phyloP scores from a whole-genome alignment of 2,888 invertebrate genomes.

The Poecilus cupreus region DNA sequence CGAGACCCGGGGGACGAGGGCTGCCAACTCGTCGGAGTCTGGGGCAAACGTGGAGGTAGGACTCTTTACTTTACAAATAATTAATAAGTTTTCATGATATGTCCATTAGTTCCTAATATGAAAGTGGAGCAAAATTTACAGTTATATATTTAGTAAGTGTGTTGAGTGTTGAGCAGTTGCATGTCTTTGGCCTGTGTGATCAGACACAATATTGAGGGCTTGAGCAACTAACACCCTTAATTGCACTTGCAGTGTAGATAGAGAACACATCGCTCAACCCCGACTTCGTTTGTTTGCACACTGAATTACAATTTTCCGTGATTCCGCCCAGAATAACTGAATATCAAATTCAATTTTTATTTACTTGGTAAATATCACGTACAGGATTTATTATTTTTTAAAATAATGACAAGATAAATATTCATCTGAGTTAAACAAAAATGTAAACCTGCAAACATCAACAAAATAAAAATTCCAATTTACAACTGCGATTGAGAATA shows the following conservation, averaged over 20 bases:
- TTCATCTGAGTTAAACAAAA: background rate
- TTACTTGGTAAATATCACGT: slow-evolving; percentile 36
- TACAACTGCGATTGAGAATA: background rate
- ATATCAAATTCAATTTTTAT: slow-evolving; percentile 47
- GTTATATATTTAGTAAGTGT: no score
- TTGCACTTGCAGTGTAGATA: background rate
- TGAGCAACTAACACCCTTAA: background rate
- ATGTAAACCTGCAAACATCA: background rate
- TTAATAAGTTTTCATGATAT: no score
- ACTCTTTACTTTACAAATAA: no score
- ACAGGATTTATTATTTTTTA: background rate
- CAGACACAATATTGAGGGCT: background rate
- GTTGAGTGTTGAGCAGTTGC: no score
- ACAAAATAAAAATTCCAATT: background rate
- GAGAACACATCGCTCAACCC: background rate
- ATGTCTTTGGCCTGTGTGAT: background rate
- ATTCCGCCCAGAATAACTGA: slow-evolving; percentile 20
- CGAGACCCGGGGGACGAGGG: slow-evolving; percentile 80
- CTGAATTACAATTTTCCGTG: slow-evolving; percentile 29
- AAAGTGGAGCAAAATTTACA: no score
- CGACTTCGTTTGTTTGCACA: slow-evolving; percentile 13
- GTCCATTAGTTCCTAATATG: no score
- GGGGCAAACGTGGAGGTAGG: slow-evolving; percentile 76
- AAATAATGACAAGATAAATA: background rate
- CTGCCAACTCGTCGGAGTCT: slow-evolving; percentile 77